Evolutionary conservation across 2,113 vertebrate genomes (phyloP), one percentile per base, ranked within the genome.

Genomic region (Proteles cristata): DNA sequence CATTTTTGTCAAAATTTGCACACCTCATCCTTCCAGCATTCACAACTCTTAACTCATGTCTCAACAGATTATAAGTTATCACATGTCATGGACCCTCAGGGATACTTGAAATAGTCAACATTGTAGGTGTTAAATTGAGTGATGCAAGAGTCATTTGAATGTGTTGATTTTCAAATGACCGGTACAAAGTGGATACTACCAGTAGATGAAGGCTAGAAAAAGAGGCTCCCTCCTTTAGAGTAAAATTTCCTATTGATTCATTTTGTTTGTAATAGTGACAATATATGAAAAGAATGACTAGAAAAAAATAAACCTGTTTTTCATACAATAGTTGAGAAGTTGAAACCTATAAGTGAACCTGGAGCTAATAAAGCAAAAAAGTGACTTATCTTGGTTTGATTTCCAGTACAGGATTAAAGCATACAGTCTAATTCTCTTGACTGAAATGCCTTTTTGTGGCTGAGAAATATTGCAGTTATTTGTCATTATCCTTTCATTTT

Each of bases 1-100:
- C 11, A 90, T 90, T 97, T 93, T 50, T 90, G 73, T 95, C 31
- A 88, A 5, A 43, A 28, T 95, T 95, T 81, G 45, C 14, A 66
- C 4, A 50, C 25, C 11, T 8, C 35, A 43, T 11, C 25, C 33
- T 76, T n/a, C 9, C 39, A 92, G 5, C 61, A 73, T 25, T 93
- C 65, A 71, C 3, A 48, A 50, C 74, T 71, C 45, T 89, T 89
- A 15, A 83, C 43, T 79, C 17, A 35, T 79, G 28, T 85, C 43
- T 93, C 85, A 93, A 48, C 79, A 93, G 25, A 73, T 89, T 85
- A 63, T 23, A 94, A 88, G 1, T 95, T n/a, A 73, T 93, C 65
- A 74, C 15, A 25, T 79, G 35, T 85, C 45, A 65, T 69, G 39
- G 77, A 69, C 71, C 53, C 53, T 79, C 48, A 45, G 31, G 61